Conservation (phyloP, 2,113 vertebrate genomes). For the Psilopsiagon aurifrons region DNA sequence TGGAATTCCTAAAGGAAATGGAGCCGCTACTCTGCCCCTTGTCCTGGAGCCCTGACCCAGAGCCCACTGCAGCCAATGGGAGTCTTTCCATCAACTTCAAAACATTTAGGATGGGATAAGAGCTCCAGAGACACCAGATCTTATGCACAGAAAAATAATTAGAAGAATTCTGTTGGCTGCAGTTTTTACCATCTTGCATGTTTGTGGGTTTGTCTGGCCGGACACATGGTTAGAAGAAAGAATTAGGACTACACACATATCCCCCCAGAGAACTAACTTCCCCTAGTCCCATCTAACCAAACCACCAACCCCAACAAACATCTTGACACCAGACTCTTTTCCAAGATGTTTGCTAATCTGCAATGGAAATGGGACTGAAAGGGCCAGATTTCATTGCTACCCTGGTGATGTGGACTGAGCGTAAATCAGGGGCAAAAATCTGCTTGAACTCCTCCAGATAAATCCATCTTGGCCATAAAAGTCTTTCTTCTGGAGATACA, state of each 20-base stretch:
- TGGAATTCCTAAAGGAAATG: conserved; percentile 29
- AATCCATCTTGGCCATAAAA: neutral
- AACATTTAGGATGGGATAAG: neutral
- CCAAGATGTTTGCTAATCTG: neutral
- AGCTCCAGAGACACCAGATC: neutral
- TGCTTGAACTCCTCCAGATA: neutral
- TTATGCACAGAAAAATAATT: conserved; percentile 9
- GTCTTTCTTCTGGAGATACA: neutral
- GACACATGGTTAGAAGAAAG: conserved; percentile 39
- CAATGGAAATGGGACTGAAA: neutral
- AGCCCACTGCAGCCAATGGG: neutral
- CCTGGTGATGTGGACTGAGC: neutral
- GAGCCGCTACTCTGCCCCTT: neutral
- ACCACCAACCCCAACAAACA: conserved; percentile 1
- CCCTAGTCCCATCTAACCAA: conserved; percentile 35
- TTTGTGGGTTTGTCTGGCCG: conserved; percentile 45
- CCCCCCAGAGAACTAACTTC: conserved; percentile 22
- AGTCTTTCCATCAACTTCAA: neutral
- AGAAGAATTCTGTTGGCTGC: conserved; percentile 45
- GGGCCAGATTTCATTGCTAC: neutral
- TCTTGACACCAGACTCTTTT: conserved; percentile 37
- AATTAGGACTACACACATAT: conserved; percentile 30
- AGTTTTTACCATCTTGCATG: conserved; percentile 16
- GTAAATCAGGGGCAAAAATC: neutral
- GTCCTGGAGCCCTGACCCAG: neutral